phyloP scores from a whole-genome alignment of 1,140 invertebrate species.

The Marisa cornuarietis region DNA sequence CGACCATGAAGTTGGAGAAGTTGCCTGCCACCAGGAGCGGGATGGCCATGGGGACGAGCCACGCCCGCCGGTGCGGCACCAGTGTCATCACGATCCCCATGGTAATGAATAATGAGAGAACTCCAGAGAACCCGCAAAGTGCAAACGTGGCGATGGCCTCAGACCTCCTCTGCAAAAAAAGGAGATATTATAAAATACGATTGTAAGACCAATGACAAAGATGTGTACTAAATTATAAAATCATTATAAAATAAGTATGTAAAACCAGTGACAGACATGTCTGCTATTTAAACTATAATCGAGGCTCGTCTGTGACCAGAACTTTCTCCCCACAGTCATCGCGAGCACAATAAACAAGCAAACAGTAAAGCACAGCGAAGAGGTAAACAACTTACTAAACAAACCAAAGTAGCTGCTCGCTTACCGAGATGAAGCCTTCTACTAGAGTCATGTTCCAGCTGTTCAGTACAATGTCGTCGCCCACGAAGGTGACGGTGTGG shows the following conservation, averaged over 20 bases:
- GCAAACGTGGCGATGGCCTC: constrained; percentile 91
- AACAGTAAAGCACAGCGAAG: not conserved
- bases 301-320: too few relatives aligned
- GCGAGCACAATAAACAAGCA: not conserved
- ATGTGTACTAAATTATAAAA: too few relatives aligned
- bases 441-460: constrained; percentile 35
- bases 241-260: too few relatives aligned
- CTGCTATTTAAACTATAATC: too few relatives aligned
- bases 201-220: too few relatives aligned
- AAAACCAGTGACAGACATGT: too few relatives aligned
- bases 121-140: constrained; percentile 96
- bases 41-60: constrained; percentile 72
- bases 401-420: constrained; percentile 7
- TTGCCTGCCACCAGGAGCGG: constrained; percentile 88
- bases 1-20: constrained; percentile 79
- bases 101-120: constrained; percentile 88
- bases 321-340: too few relatives aligned
- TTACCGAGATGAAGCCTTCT: constrained; percentile 49
- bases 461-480: constrained; percentile 33
- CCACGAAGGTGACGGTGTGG: constrained; percentile 16
- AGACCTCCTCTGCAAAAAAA: constrained; percentile 72
- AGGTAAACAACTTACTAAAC: too few relatives aligned
- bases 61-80: constrained; percentile 78
- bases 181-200: too few relatives aligned
- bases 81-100: constrained; percentile 83